A percentile compares a stretch with the other conserved stretches of the same genome.
phyloP scores from a whole-genome alignment of 1,140 invertebrate species.

The Calliphora vicina region DNA sequence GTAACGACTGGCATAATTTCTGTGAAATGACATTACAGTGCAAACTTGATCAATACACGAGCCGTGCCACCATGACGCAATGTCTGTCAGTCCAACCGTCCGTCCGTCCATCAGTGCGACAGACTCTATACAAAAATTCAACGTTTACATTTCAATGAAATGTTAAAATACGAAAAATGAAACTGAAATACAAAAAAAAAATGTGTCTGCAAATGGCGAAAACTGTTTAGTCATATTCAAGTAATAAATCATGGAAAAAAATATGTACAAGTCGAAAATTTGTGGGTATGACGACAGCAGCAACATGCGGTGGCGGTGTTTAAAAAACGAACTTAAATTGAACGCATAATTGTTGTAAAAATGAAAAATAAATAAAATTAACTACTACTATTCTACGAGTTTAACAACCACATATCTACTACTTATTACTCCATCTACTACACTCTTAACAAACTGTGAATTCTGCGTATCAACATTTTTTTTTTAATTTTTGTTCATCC shows the following conservation, averaged over 20 bases:
- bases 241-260: conserved; percentile 28
- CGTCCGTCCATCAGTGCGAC: too few relatives aligned
- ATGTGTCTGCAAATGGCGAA: conserved; percentile 26
- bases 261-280: conserved; percentile 24
- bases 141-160: neutral
- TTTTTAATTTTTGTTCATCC: too few relatives aligned
- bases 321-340: conserved; percentile 23
- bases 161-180: neutral
- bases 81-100: too few relatives aligned
- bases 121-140: neutral
- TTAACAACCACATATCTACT: neutral
- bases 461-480: neutral
- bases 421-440: too few relatives aligned
- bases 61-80: neutral
- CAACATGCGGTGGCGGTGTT: conserved; percentile 30
- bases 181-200: neutral
- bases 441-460: neutral
- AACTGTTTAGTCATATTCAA: conserved; percentile 29
- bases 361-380: neutral
- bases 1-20: conserved; percentile 30
- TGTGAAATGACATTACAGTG: neutral
- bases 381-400: neutral
- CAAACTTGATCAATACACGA: neutral
- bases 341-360: conserved; percentile 29
- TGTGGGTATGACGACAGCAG: conserved; percentile 26